Percentiles rank a stretch among this genome's conserved stretches.
Evolutionary conservation across 2,888 invertebrate species (phyloP).

Genomic region (Agrochola lota): DNA sequence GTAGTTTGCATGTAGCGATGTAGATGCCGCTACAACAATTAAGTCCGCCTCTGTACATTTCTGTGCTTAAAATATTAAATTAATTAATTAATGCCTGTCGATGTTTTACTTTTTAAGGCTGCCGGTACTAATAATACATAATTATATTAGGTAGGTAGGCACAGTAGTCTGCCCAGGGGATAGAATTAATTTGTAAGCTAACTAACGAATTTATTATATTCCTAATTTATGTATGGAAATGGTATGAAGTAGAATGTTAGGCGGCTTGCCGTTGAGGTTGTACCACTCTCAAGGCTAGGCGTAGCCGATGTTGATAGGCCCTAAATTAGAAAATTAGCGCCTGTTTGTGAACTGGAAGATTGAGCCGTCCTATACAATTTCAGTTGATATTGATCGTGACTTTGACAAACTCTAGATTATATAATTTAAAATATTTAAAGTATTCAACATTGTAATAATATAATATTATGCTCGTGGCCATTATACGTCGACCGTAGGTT

Average conservation of each 20-base stretch:
- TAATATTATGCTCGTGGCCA: background rate
- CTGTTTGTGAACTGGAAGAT: slow-evolving; percentile 9
- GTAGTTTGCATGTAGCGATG: no score
- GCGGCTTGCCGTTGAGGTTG: slow-evolving; percentile 1
- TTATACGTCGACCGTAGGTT: no score
- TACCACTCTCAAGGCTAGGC: background rate
- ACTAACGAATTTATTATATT: slow-evolving; percentile 51
- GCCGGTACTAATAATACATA: background rate
- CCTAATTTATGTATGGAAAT: slow-evolving; percentile 57
- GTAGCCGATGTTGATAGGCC: background rate
- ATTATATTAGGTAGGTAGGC: background rate
- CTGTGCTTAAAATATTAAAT: no score
- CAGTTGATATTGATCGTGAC: background rate
- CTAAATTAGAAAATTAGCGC: slow-evolving; percentile 3
- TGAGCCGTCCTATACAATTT: background rate
- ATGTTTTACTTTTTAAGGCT: background rate
- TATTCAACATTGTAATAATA: background rate
- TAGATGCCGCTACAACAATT: no score
- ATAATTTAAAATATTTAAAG: background rate
- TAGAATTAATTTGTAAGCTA: slow-evolving; percentile 51
- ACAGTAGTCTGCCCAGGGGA: slow-evolving; percentile 4
- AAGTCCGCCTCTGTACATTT: background rate
- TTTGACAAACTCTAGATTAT: background rate
- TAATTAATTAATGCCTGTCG: background rate
- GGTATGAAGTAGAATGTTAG: slow-evolving; percentile 33